Conservation (phyloP, 2,797 vertebrate genomes). For the Buceros bicornis region DNA sequence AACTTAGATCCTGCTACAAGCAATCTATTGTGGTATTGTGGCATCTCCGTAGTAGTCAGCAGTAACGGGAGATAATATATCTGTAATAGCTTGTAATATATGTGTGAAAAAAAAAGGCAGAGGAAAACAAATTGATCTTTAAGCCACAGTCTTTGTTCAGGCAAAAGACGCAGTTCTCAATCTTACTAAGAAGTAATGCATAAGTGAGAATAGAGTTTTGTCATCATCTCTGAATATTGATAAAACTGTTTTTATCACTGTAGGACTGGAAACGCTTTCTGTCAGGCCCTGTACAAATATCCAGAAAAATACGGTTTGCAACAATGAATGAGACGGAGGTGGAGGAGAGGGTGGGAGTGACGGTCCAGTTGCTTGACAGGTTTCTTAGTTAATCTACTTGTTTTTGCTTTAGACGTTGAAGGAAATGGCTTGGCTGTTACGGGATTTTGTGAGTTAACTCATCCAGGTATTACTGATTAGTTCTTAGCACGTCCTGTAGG, state of each 20-base stretch:
- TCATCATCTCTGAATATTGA: not conserved
- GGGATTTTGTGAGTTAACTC: not conserved
- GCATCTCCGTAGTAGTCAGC: not conserved
- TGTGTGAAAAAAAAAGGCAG: not conserved
- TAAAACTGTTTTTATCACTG: not conserved
- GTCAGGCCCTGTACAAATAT: not conserved
- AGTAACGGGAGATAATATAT: not conserved
- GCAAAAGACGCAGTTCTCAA: not conserved
- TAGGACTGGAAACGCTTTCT: not conserved
- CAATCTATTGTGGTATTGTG: not conserved
- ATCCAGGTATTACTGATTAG: not conserved
- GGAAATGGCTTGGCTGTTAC: not conserved
- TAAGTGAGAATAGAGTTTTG: not conserved
- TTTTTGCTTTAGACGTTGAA: not conserved
- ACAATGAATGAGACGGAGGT: not conserved
- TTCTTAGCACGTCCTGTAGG: not conserved
- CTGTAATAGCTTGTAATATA: not conserved
- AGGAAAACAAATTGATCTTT: not conserved
- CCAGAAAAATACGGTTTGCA: not conserved
- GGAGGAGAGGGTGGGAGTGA: not conserved
- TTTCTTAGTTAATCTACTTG: not conserved
- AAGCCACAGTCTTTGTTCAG: not conserved
- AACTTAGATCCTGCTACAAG: not conserved
- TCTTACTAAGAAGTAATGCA: not conserved
- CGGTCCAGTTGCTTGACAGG: not conserved